These are phyloP conservation scores for Drosophila mojavensis DNA, from an alignment of 1,140 invertebrate species.

Conservation along the genomic window DNA sequence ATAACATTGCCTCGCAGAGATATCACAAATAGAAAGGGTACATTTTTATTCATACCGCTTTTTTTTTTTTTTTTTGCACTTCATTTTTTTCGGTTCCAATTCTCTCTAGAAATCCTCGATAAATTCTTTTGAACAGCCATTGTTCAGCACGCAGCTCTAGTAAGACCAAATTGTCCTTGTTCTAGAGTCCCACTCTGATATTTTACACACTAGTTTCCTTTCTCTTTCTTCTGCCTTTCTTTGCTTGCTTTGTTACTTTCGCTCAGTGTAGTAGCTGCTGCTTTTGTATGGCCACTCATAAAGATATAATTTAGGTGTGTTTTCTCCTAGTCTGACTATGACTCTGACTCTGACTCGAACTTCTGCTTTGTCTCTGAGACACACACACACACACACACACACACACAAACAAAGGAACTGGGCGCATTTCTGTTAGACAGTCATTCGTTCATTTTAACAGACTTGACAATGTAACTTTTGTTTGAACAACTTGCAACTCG, in stretches of 20 bases:
- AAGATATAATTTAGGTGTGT: not conserved
- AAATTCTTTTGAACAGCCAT: no score
- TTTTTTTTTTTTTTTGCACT: no score
- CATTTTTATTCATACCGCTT: no score
- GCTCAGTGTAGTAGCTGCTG: constrained; percentile 13
- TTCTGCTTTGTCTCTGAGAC: not conserved
- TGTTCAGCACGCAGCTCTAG: no score
- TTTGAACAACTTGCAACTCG: constrained; percentile 40
- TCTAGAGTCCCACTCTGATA: not conserved
- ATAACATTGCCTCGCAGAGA: no score
- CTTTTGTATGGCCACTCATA: constrained; percentile 1
- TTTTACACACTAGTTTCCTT: not conserved
- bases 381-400: not conserved
- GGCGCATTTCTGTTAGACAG: constrained; percentile 9
- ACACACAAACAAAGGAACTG: not conserved
- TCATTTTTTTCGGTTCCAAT: no score
- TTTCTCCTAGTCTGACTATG: constrained; percentile 11
- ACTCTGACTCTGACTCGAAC: not conserved
- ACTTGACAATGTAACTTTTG: constrained; percentile 54
- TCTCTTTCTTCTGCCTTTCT: not conserved
- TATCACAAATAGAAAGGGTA: no score
- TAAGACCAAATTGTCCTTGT: no score
- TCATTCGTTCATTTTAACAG: constrained; percentile 44
- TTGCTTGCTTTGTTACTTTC: not conserved
- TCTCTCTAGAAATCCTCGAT: no score